Base-by-base conservation (phyloP, 2,888 invertebrate species). In the Leptinotarsa peninsularis region DNA sequence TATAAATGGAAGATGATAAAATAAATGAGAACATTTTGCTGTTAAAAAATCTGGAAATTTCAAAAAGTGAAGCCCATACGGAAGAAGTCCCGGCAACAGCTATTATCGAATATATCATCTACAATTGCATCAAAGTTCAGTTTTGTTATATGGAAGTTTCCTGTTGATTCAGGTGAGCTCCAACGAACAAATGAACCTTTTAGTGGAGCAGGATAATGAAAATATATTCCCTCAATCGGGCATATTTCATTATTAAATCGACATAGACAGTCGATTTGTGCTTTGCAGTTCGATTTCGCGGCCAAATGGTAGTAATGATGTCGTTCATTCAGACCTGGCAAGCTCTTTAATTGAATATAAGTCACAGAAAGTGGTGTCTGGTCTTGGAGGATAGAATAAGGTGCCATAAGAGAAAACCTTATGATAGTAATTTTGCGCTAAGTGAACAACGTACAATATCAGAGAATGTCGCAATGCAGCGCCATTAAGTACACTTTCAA, bases 341-440 rank as follows among this genome's bases (percentile, higher is more conserved):
- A 80, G 78, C 78, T 76, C 76, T 79, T 80, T 81, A 82, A 82
- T 82, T 80, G 82, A 81, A 82, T 82, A 81, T 82, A 80, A 80
- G 80, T 79, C 81, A 79, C 78, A 77, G 78, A 74, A 72, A 73
- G 76, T 77, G 76, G 52, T n/a, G 72, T 76, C 72, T 66, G 77
- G 56, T 74, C 77, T 27, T 69, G 66, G 21, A 71, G 77, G 75
- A 68, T 75, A 73, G 70, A 60, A 74, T 71, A 72, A 77, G 79
- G 78, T 78, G 78, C 78, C 71, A 71, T 76, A 78, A 33, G 60
- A 72, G 76, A 60, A 70, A 74, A 72, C 68, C 74, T 77, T 77
- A 75, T 74, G 74, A 75, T 73, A 73, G 70, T 63, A 67, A 79
- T 76, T 72, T 72, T 80, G 78, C 79, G 79, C 80, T 79, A 80